These are phyloP conservation scores for Caligus rogercresseyi DNA, from an alignment of 1,140 invertebrate species.

Conservation along the genomic window DNA sequence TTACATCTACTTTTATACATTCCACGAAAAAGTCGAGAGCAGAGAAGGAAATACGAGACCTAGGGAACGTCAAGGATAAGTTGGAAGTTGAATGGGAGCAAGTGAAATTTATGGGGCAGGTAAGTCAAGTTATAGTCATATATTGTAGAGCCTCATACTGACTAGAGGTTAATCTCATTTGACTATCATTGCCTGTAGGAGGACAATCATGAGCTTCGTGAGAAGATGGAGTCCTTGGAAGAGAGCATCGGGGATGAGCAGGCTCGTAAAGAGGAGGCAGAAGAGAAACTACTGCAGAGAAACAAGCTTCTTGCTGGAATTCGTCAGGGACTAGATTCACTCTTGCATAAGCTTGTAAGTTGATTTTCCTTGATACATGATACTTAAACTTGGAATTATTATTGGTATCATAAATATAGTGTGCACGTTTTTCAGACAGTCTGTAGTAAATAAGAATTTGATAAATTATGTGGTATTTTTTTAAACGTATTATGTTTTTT, in stretches of 20 bases:
- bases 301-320: slow-evolving; percentile 17
- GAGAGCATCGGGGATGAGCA: slow-evolving; percentile 15
- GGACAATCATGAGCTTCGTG: slow-evolving; percentile 16
- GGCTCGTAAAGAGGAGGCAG: slow-evolving; percentile 2
- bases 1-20: background rate
- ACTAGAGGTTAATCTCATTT: background rate
- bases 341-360: slow-evolving; percentile 13
- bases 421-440: no score
- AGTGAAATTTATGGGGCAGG: slow-evolving; percentile 20
- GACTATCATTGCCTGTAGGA: slow-evolving; percentile 1
- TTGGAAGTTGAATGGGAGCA: slow-evolving; percentile 19
- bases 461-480: no score
- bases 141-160: no score
- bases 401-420: no score
- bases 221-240: slow-evolving; percentile 18
- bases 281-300: slow-evolving; percentile 12
- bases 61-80: slow-evolving; percentile 12
- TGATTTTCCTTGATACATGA: background rate
- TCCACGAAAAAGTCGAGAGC: slow-evolving; percentile 10
- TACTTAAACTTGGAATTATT: background rate
- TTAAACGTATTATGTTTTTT: no score
- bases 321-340: background rate
- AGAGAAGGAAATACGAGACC: slow-evolving; percentile 18
- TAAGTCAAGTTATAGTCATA: background rate
- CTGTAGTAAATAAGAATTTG: no score